Evolutionary conservation across 2,797 vertebrate species (phyloP).

Genomic region (Leptatherina wallacei): DNA sequence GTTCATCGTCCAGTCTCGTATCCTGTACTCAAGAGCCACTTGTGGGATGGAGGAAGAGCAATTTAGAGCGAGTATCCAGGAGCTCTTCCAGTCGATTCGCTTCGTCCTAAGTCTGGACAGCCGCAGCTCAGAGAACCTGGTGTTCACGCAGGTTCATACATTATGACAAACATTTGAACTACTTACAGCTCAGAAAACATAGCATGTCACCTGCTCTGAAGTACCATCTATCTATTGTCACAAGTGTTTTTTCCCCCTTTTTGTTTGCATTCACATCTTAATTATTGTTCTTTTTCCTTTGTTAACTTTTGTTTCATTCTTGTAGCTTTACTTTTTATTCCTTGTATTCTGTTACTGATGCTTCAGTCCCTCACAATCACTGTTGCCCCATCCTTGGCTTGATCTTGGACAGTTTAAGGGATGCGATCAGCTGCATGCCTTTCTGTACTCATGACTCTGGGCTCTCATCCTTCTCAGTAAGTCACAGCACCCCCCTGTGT

Average conservation of each 20-base stretch:
- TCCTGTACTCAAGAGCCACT: conserved; percentile 96
- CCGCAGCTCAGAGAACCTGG: conserved; percentile 96
- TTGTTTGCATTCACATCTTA: conserved; percentile 37
- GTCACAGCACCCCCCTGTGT: conserved; percentile 81
- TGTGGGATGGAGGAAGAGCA: conserved; percentile 99
- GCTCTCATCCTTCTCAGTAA: conserved; percentile 85
- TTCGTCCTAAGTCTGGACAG: conserved; percentile 98
- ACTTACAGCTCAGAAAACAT: not conserved
- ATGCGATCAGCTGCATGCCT: conserved; percentile 84
- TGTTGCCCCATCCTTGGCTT: conserved; percentile 76
- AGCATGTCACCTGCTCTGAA: conserved; percentile 1
- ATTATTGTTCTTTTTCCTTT: conserved; percentile 27
- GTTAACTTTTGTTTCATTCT: conserved; percentile 27
- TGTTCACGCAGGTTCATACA: conserved; percentile 92
- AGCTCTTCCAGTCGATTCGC: conserved; percentile 98
- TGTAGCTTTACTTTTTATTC: conserved; percentile 34
- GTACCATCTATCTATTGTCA: conserved; percentile 8
- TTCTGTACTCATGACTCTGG: conserved; percentile 82
- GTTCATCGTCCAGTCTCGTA: conserved; percentile 98
- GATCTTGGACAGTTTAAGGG: conserved; percentile 85
- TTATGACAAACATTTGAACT: not conserved
- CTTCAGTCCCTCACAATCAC: conserved; percentile 55
- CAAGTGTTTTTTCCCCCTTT: conserved; percentile 26
- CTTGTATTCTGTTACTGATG: conserved; percentile 52
- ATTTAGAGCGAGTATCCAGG: conserved; percentile 95